phyloP scores from a whole-genome alignment of 2,113 vertebrate genomes.

The Oriolus oriolus region DNA sequence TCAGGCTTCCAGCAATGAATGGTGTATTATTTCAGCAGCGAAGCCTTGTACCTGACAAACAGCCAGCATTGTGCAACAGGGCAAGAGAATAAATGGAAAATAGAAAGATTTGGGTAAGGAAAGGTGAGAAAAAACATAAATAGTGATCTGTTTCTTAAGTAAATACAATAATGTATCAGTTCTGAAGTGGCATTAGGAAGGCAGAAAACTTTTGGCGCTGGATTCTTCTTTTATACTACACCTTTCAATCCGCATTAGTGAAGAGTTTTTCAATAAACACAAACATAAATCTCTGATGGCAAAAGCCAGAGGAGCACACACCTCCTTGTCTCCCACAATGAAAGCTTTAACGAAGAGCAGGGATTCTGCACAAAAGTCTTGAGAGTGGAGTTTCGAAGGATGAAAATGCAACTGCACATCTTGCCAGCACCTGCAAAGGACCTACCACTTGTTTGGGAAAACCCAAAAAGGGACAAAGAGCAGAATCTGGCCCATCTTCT shows the following conservation, averaged over 20 bases:
- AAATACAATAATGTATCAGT: background rate
- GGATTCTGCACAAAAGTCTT: background rate
- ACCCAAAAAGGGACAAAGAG: background rate
- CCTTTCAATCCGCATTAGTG: background rate
- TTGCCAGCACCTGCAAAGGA: background rate
- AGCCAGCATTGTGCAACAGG: background rate
- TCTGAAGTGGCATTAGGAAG: background rate
- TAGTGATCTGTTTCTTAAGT: background rate
- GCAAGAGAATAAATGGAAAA: background rate
- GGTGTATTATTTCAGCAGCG: background rate
- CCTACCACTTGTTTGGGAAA: background rate
- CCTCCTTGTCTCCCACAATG: background rate
- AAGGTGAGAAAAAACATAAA: background rate
- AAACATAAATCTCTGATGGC: background rate
- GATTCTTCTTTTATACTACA: background rate
- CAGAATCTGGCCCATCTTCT: background rate
- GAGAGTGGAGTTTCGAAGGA: background rate
- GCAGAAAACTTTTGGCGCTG: background rate
- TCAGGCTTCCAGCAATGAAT: background rate
- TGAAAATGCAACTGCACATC: background rate
- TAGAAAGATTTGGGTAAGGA: background rate
- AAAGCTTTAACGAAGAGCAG: background rate
- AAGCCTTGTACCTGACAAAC: conserved; percentile 25
- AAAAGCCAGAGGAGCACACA: background rate
- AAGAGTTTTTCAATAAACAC: background rate